Evolutionary conservation across 2,888 invertebrate genomes (phyloP).

Genomic region (Adineta ricciae): DNA sequence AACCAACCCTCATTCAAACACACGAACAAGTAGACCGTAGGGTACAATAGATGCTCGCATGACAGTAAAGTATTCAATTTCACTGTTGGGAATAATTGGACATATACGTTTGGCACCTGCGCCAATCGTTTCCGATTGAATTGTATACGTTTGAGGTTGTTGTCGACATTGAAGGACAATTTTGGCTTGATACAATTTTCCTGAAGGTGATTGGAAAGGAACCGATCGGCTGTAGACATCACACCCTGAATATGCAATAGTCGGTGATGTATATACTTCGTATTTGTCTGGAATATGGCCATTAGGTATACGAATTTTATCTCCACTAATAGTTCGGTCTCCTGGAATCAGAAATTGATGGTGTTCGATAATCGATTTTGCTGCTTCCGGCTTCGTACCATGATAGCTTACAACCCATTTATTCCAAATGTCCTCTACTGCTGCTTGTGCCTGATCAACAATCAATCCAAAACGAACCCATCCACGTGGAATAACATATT

Average conservation of each 20-base stretch:
- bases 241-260: neutral
- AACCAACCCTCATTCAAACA: neutral
- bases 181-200: neutral
- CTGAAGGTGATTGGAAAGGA: neutral
- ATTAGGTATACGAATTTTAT: neutral
- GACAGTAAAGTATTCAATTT: neutral
- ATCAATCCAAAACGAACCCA: neutral
- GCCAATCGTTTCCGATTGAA: neutral
- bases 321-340: neutral
- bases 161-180: neutral
- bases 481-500: neutral
- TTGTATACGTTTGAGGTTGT: neutral
- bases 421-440: neutral
- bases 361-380: neutral
- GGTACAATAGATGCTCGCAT: neutral
- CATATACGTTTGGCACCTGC: neutral
- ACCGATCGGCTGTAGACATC: neutral
- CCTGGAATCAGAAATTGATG: constrained; percentile 3
- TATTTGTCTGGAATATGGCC: neutral
- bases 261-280: constrained; percentile 2
- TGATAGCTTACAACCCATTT: neutral
- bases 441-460: neutral
- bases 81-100: neutral
- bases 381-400: neutral
- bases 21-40: neutral